phyloP scores from a whole-genome alignment of 2,113 vertebrate species.

The Piprites chloris region DNA sequence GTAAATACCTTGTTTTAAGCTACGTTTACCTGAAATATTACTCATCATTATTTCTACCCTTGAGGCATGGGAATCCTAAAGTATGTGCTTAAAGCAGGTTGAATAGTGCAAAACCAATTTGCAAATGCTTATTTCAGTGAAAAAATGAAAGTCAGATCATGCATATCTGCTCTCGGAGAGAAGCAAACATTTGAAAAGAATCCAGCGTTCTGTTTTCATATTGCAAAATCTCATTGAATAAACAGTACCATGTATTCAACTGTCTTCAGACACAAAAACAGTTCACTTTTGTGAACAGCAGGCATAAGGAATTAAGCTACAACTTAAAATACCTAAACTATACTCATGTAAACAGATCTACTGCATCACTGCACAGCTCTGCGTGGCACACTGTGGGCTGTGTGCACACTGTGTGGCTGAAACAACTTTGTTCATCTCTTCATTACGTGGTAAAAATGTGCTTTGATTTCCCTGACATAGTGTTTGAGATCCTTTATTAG shows the following conservation, averaged over 20 bases:
- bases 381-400: background rate
- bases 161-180: background rate
- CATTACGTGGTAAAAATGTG: background rate
- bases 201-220: background rate
- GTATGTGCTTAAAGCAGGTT: background rate
- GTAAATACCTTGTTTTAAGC: background rate
- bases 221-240: background rate
- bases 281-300: background rate
- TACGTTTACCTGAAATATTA: background rate
- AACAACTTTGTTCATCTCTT: background rate
- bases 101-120: background rate
- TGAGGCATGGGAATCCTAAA: background rate
- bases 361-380: background rate
- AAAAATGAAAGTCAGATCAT: background rate
- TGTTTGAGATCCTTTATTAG: background rate
- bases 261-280: background rate
- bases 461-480: background rate
- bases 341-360: background rate
- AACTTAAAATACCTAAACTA: background rate
- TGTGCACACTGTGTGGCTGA: background rate
- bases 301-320: background rate
- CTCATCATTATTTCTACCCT: background rate
- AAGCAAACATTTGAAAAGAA: background rate
- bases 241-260: background rate
- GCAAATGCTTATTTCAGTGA: background rate